phyloP scores from a whole-genome alignment of 2,113 vertebrate genomes.

The Eptesicus fuscus region DNA sequence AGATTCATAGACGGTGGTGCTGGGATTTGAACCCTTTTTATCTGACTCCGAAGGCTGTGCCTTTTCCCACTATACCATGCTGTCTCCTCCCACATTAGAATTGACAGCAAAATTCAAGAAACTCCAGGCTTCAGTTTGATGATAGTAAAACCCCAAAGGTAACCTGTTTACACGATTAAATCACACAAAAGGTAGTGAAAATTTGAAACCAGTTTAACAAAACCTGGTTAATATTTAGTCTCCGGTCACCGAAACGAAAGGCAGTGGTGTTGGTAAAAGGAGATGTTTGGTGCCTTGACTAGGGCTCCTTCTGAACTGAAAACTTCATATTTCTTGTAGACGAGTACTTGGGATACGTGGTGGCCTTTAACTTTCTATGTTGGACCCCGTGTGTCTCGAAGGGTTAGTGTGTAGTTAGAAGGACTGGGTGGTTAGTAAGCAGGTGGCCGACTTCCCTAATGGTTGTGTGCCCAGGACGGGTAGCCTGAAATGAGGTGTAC shows the following conservation, averaged over 20 bases:
- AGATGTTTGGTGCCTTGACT: neutral
- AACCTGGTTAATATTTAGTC: neutral
- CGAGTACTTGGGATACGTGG: neutral
- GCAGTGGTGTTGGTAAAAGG: neutral
- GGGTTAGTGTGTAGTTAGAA: neutral
- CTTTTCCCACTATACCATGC: neutral
- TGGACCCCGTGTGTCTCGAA: neutral
- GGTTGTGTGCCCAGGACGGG: neutral
- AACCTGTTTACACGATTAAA: neutral
- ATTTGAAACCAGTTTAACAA: neutral
- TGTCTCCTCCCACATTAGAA: neutral
- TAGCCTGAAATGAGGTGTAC: neutral
- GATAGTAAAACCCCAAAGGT: neutral
- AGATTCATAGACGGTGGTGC: neutral
- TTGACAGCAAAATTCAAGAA: neutral
- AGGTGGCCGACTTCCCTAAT: neutral
- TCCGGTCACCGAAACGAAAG: neutral
- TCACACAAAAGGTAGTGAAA: neutral
- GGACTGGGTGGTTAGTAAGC: neutral
- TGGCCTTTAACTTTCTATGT: neutral
- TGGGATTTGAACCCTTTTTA: neutral
- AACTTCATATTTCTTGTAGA: neutral
- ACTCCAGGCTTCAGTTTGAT: neutral
- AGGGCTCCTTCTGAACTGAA: neutral
- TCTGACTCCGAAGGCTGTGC: neutral